Base-by-base conservation (phyloP, 2,888 invertebrate genomes). In the Acanthosepion esculentum region DNA sequence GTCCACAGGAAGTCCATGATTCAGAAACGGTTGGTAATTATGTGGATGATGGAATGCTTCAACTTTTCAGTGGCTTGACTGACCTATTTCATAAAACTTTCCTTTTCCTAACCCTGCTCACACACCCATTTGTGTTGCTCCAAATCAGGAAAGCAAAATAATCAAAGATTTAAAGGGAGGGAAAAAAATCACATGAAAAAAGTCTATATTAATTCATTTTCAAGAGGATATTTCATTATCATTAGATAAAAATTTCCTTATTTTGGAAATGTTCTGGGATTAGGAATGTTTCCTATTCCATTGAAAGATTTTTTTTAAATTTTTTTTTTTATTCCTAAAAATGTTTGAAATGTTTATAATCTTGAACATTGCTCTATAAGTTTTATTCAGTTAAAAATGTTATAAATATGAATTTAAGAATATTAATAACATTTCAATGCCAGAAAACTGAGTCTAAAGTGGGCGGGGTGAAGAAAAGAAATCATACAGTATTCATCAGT, bases 41-140 rank as follows among this genome's bases (percentile, higher is more conserved):
- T 50, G 29, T 92, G 48, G 92, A 48, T 92, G 92, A 92, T 48
- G 26, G 48, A 50, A 92, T 50, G 20, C 91, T 91, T 92, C 29
- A 48, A 92, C 48, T 50, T 92, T 23, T 48, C 48, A 20, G 92
- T 23, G 26, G 92, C 26, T 92, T 92, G 92, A 92, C 92, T 92
- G 92, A 92, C 92, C 33, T 92, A 26, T 92, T 92, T 48, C 48
- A 18, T 29, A 41, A 41, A 29, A 48, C 20, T 48, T 48, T 50
- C 48, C 48, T 20, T 15, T 4, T 5, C 48, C 23, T 18, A 41
- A n/a, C n/a, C 2, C 48, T 48, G 26, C 23, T 10, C 48, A 92
- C 91, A 33, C 91, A 33, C 41, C 18, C 33, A 12, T 10, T n/a
- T 78, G 12, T 78, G n/a, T 78, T n/a, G 3, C 29, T 78, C 29